Evolutionary conservation across 2,888 invertebrate species (phyloP), one percentile per base, ranked within the genome.

Genomic region (Tiliacea aurago): DNA sequence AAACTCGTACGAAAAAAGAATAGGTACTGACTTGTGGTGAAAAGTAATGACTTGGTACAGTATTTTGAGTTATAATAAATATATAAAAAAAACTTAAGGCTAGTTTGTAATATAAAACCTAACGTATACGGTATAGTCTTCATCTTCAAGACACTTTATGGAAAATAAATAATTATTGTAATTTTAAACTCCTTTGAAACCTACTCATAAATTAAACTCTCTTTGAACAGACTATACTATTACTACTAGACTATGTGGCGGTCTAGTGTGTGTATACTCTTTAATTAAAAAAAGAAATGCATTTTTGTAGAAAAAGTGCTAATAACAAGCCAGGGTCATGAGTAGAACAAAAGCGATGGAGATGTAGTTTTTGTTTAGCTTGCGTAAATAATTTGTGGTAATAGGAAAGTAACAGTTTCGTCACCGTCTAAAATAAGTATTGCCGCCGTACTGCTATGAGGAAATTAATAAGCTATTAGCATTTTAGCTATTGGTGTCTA

Each of bases 211-310:
- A 72, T 64, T 51, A 51, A n/a, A 55, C 20, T 41, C 13, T 5
- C 45, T 78, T 78, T 80, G 67, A 73, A 74, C 23, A 51, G 62
- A 74, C n/a, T 28, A n/a, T 69, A 62, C 62, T 45, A n/a, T 73
- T 13, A n/a, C n/a, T n/a, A n/a, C n/a, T n/a, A n/a, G n/a, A n/a
- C n/a, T n/a, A n/a, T n/a, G n/a, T n/a, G n/a, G n/a, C 20, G 23
- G 41, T 53, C 13, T 28, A 33, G 7, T 51, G 13, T 66, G n/a
- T 55, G 13, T 23, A 43, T n/a, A 45, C 43, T 47, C 62, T 75
- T 63, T 58, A 58, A 67, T 78, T 53, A 62, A 47, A 63, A 56
- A 74, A 73, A 61, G 0, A 49, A 80, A 18, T 79, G 47, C 37
- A 61, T 43, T 76, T 49, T 59, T 64, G 71, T 41, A 78, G n/a